Evolutionary conservation across 2,888 invertebrate genomes (phyloP), one percentile per base, ranked within the genome.

Genomic region (Operophtera brumata): DNA sequence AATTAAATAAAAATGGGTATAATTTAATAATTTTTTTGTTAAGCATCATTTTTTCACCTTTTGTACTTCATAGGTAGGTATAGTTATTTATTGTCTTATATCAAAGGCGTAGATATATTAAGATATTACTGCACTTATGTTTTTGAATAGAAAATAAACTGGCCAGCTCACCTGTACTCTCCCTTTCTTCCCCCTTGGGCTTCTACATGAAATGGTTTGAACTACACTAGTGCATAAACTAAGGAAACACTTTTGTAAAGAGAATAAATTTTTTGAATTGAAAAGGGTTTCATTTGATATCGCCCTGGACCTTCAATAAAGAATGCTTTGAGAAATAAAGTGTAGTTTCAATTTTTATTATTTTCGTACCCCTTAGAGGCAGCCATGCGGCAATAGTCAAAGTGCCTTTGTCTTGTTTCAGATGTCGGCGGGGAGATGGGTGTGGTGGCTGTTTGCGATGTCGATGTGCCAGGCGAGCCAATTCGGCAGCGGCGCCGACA

Each of bases 201-300:
- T 63, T 57, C 50, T 50, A 35, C 57, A 47, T 53, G 47, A 57
- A 57, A 48, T 50, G 54, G 61, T 61, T 40, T 35, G 47, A 62
- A 63, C 54, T 63, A 65, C 61, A 65, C 54, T 61, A 61, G 59
- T 65, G 64, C 62, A 53, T 62, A 64, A 62, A 66, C 47, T 65
- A 62, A 59, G 48, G 59, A 57, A 62, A 60, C 53, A 62, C 62
- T 55, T 70, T 71, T 84, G 82, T 82, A 66, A 73, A 74, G 67
- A 59, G 35, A 86, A 86, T 85, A 86, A 86, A 86, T 64, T 58
- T 77, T 78, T 87, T 67, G 73, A 82, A 82, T 70, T 75, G 73
- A 54, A 69, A 84, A 81, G 87, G 87, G 86, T 90, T 90, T 89
- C 86, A 89, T 90, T 90, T 90, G 77, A 83, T 70, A 68, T 78